These are phyloP conservation scores for Micronisus gabar DNA, from an alignment of 2,113 vertebrate species.

Conservation along the genomic window DNA sequence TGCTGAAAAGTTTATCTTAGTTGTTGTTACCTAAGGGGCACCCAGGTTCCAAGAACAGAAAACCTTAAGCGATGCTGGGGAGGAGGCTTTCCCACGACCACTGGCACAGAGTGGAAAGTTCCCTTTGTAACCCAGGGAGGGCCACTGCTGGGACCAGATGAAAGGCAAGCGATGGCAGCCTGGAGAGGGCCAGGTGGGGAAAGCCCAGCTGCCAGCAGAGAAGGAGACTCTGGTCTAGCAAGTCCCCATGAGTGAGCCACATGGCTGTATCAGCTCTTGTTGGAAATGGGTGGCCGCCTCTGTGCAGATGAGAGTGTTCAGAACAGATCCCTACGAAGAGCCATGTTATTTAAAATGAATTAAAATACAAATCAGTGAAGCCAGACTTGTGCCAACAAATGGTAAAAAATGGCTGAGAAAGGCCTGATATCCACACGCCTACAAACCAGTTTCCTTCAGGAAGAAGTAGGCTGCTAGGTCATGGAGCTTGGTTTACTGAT, in stretches of 20 bases:
- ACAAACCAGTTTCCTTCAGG: neutral
- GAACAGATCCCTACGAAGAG: neutral
- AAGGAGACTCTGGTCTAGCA: neutral
- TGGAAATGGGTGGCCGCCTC: neutral
- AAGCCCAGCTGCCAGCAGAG: neutral
- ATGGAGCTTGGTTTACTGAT: conserved; percentile 23
- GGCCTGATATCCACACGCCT: neutral
- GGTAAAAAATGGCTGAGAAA: neutral
- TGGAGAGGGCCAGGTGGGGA: neutral
- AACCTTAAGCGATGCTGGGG: neutral
- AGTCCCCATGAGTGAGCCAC: neutral
- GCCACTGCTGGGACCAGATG: neutral
- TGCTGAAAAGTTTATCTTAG: neutral
- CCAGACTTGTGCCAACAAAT: neutral
- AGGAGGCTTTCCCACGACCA: neutral
- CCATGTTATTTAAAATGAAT: neutral
- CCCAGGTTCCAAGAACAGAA: neutral
- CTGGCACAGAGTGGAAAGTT: neutral
- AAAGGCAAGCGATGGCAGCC: neutral
- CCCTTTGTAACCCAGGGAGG: neutral
- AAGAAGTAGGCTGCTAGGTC: conserved; percentile 54
- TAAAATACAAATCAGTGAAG: neutral
- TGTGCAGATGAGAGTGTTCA: neutral
- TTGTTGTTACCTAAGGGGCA: neutral
- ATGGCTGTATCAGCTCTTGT: fast-evolving